Evolutionary conservation across 92 coral and sea anemone genomes (phyloP).

Genomic region (Actinernus sp.): DNA sequence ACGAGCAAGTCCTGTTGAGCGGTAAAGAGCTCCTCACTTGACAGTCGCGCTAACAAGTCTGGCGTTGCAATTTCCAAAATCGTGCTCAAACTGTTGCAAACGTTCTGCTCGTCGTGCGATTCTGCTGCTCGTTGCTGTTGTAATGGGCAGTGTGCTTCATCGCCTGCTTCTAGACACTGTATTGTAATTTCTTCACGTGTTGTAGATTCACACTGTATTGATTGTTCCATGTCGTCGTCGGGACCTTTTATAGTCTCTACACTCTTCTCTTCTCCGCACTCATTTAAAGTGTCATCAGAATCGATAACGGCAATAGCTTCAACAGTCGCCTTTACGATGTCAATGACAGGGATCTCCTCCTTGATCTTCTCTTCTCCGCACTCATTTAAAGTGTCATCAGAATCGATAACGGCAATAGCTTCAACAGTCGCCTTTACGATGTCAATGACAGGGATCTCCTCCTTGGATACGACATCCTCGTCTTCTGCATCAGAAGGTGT

Average conservation of each 20-base stretch:
- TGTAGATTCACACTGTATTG: too few species aligned
- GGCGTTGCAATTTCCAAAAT: slow-evolving; percentile 63
- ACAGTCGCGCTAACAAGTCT: slow-evolving; percentile 53
- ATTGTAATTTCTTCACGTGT: too few species aligned
- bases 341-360: not conserved
- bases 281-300: not conserved
- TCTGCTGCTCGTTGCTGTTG: not conserved
- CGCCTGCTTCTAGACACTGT: too few species aligned
- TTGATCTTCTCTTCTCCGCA: not conserved
- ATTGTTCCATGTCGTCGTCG: too few species aligned
- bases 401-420: not conserved
- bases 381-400: not conserved
- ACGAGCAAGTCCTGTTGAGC: slow-evolving; percentile 75
- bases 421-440: not conserved
- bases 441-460: not conserved
- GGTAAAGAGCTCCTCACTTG: slow-evolving; percentile 80
- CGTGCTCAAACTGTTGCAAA: slow-evolving; percentile 58
- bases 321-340: not conserved
- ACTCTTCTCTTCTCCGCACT: not conserved
- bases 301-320: not conserved
- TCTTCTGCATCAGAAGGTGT: slow-evolving; percentile 11
- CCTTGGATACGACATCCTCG: slow-evolving; percentile 2
- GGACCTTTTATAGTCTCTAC: not conserved
- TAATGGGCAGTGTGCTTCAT: not conserved
- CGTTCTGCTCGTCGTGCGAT: slow-evolving; percentile 23